Percentiles rank a stretch among this genome's conserved stretches.
These are phyloP conservation scores for Polyommatus icarus DNA, from an alignment of 2,888 invertebrate species.

Conservation along the genomic window DNA sequence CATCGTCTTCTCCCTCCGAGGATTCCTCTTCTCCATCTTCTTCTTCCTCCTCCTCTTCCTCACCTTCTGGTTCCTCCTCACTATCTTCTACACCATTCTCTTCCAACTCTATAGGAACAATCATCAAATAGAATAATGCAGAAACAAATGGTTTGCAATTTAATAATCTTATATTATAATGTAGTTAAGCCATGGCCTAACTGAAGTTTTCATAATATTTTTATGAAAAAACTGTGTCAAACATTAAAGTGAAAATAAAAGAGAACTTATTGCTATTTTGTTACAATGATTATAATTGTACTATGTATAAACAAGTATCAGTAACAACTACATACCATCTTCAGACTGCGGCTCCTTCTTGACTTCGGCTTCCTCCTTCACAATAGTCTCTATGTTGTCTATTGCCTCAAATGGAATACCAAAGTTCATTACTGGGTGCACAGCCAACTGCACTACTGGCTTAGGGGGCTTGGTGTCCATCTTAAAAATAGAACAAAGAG, in stretches of 20 bases:
- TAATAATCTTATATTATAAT: background rate
- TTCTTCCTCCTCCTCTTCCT: constrained; percentile 2
- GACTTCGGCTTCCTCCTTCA: constrained; percentile 3
- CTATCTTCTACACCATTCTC: constrained; percentile 8
- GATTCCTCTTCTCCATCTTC: background rate
- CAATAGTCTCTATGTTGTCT: constrained; percentile 6
- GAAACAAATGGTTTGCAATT: background rate
- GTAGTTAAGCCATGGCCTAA: too few species aligned
- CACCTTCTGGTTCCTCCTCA: constrained; percentile 12
- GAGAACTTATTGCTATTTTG: too few species aligned
- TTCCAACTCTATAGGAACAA: background rate
- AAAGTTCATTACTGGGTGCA: constrained; percentile 15
- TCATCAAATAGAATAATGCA: background rate
- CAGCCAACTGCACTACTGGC: constrained; percentile 11
- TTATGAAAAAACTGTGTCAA: too few species aligned
- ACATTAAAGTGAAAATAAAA: too few species aligned
- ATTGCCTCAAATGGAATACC: constrained; percentile 12
- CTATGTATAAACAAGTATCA: background rate
- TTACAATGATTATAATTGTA: too few species aligned
- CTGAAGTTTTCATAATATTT: too few species aligned
- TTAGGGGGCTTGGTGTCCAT: constrained; percentile 18
- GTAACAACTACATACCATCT: background rate
- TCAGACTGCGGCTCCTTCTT: constrained; percentile 25
- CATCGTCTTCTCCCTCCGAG: background rate
- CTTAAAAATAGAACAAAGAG: background rate